Base-by-base conservation (phyloP, 2,113 vertebrate species). In the Tyrannus savana region DNA sequence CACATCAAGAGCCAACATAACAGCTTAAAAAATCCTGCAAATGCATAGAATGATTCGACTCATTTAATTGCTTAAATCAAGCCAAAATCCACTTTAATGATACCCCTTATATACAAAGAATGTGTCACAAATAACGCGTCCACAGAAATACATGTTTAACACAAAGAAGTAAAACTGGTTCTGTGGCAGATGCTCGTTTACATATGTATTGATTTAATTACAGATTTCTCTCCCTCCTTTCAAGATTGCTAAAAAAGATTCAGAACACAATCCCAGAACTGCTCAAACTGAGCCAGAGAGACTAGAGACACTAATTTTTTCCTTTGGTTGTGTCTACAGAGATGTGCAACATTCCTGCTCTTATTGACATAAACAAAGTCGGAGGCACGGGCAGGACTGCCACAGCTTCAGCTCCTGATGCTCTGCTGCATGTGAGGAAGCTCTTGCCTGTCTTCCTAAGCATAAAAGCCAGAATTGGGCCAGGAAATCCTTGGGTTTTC, bases 111-210 rank as follows among this genome's bases (percentile, higher is more conserved):
- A 49, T 39, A 73, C 25, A 44, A 76, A 66, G 90, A 92, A 44
- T 55, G 71, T 83, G 63, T 64, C 71, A 95, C 67, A 92, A 83
- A 91, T 37, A 91, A 82, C 3, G 1, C 5, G 0, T 63, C 84
- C 79, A 87, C 62, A 95, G 82, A 95, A 79, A 76, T 47, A 66
- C 27, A 14, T 19, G 39, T 79, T 95, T 44, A 79, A 78, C 66
- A 69, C 49, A 80, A 87, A 84, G 62, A 75, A 72, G 56, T 39
- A 63, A 66, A 91, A 79, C 62, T 37, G 14, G 10, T 83, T 89
- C 71, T 76, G 49, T n/a, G 72, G 50, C 94, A 95, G 90, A 90
- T 95, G 90, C 79, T 96, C 14, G 3, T 87, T 94, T 94, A 79
- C 88, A 73, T 92, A 69, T 37, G 37, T 53, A 90, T 83, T 68